Conservation (phyloP, 2,113 vertebrate species). For the Phaethon lepturus region DNA sequence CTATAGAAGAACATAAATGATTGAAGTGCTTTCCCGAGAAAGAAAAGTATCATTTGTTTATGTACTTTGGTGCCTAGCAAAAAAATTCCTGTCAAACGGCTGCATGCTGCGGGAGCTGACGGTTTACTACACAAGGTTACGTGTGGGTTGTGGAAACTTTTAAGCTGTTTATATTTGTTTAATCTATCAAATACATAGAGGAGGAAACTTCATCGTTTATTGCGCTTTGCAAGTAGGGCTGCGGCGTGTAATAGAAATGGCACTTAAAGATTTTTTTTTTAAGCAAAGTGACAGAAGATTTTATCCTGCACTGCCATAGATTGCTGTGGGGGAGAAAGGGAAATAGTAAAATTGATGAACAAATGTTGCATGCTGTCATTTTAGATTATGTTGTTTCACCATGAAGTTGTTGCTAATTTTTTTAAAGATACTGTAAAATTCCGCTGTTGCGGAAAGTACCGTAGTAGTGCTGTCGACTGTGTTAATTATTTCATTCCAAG, state of each 20-base stretch:
- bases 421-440: slow-evolving; percentile 58
- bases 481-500: slow-evolving; percentile 54
- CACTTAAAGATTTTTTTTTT: slow-evolving; percentile 46
- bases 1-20: slow-evolving; percentile 80
- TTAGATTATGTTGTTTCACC: slow-evolving; percentile 68
- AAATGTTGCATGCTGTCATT: slow-evolving; percentile 77
- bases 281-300: slow-evolving; percentile 66
- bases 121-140: slow-evolving; percentile 35
- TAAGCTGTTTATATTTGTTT: slow-evolving; percentile 24
- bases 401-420: slow-evolving; percentile 68
- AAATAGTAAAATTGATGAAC: slow-evolving; percentile 73
- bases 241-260: slow-evolving; percentile 48
- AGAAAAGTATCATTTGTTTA: slow-evolving; percentile 76
- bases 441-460: background rate
- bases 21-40: slow-evolving; percentile 80
- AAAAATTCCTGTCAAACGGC: slow-evolving; percentile 40
- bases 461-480: background rate
- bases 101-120: background rate
- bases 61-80: slow-evolving; percentile 50
- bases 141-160: background rate
- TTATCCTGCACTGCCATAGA: slow-evolving; percentile 61
- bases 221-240: slow-evolving; percentile 20
- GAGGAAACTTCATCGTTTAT: slow-evolving; percentile 12
- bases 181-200: background rate
- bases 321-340: slow-evolving; percentile 69